Conservation (phyloP, 1,140 invertebrate species). For the Philopotamus ludificatus region DNA sequence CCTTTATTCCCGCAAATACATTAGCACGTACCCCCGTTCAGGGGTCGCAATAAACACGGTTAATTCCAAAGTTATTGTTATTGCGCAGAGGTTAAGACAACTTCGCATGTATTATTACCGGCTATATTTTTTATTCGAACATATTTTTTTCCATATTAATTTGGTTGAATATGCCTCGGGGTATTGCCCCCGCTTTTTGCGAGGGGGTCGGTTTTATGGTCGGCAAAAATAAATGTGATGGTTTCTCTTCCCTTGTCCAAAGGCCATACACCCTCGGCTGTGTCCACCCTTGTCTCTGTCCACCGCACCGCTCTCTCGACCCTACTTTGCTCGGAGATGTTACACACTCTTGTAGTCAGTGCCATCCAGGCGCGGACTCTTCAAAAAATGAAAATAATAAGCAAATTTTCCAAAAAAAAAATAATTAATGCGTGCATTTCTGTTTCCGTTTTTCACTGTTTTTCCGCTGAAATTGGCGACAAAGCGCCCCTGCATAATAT, state of each 20-base stretch:
- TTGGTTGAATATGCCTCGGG: not conserved
- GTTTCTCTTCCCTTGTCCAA: constrained; percentile 22
- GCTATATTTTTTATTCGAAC: not conserved
- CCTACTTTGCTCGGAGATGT: not conserved
- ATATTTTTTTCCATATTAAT: not conserved
- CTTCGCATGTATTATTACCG: not conserved
- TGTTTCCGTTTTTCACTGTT: too few relatives aligned
- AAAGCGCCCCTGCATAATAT: too few relatives aligned
- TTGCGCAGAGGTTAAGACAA: not conserved
- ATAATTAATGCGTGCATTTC: too few relatives aligned
- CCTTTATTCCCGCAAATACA: not conserved
- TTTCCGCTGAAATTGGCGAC: too few relatives aligned
- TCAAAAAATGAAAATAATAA: too few relatives aligned
- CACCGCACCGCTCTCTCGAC: not conserved
- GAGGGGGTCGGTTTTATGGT: constrained; percentile 29
- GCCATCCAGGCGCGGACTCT: too few relatives aligned
- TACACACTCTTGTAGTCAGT: not conserved
- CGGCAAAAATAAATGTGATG: constrained; percentile 39
- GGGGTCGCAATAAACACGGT: not conserved
- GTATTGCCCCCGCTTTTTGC: not conserved
- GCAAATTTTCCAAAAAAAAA: too few relatives aligned
- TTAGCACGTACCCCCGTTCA: too few relatives aligned
- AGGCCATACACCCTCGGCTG: not conserved
- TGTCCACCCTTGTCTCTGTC: constrained; percentile 9
- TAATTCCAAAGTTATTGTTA: not conserved